Percentiles rank a stretch among this genome's conserved stretches.
Conservation (phyloP, 2,797 vertebrate genomes). For the Amphiprion clarkii region DNA sequence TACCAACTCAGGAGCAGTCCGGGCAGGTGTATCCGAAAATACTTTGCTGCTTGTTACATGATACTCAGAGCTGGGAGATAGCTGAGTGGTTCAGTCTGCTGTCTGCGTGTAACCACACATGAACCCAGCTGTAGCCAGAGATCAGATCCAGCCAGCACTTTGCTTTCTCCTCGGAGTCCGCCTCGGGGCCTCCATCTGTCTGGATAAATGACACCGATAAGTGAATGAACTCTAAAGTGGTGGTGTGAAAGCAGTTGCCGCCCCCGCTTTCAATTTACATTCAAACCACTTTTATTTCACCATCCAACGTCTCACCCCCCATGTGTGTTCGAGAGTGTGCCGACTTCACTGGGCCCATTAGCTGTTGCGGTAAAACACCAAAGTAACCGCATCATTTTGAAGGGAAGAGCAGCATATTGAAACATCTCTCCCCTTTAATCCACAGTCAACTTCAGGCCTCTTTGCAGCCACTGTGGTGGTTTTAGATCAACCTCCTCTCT, state of each 20-base stretch:
- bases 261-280: slow-evolving; percentile 2
- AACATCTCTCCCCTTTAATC: slow-evolving; percentile 4
- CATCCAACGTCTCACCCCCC: background rate
- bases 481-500: slow-evolving; percentile 35
- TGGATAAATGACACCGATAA: slow-evolving; percentile 29
- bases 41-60: slow-evolving; percentile 35
- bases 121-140: slow-evolving; percentile 10
- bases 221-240: background rate
- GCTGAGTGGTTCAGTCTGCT: slow-evolving; percentile 13
- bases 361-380: no score
- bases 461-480: slow-evolving; percentile 9
- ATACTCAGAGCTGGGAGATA: slow-evolving; percentile 38
- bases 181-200: slow-evolving; percentile 31
- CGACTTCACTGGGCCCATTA: no score
- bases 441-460: slow-evolving; percentile 16
- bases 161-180: slow-evolving; percentile 8
- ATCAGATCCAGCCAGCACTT: slow-evolving; percentile 37
- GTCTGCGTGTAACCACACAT: slow-evolving; percentile 22
- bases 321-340: no score
- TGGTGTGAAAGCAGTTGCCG: background rate
- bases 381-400: no score
- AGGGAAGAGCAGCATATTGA: background rate
- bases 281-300: slow-evolving; percentile 14
- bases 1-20: slow-evolving; percentile 17
- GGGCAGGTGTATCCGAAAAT: slow-evolving; percentile 48